A percentile compares a stretch with the other conserved stretches of the same genome.
Conservation (phyloP, 1,140 invertebrate genomes). For the Drosophila funebris region DNA sequence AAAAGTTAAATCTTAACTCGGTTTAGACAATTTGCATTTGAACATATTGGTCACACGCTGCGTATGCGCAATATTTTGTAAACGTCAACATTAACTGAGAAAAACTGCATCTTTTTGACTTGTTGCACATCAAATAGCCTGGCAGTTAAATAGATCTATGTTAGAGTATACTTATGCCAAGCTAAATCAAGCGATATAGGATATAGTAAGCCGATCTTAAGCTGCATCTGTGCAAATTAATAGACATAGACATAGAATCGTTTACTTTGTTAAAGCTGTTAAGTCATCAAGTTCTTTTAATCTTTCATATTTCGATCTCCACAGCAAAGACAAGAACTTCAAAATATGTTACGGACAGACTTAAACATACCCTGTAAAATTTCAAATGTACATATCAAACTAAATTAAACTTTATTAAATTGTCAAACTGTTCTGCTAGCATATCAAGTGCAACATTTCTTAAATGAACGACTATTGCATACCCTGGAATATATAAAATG, state of each 20-base stretch:
- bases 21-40: background rate
- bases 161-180: no score
- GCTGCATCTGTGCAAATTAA: background rate
- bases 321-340: no score
- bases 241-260: no score
- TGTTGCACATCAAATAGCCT: background rate
- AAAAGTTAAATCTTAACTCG: background rate
- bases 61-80: constrained; percentile 15
- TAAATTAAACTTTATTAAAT: no score
- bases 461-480: no score
- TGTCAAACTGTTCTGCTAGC: no score
- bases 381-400: background rate
- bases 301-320: no score
- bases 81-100: background rate
- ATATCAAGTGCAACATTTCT: background rate
- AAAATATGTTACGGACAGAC: background rate
- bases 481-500: no score
- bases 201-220: background rate
- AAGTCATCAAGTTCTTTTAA: no score
- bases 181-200: background rate
- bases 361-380: background rate
- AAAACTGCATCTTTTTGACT: no score
- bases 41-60: background rate
- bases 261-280: no score
- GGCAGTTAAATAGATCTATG: background rate